Percentiles rank a stretch among this genome's conserved stretches.
These are phyloP conservation scores for Acrocephalus scirpaceus DNA, from an alignment of 2,797 vertebrate genomes.

Conservation along the genomic window DNA sequence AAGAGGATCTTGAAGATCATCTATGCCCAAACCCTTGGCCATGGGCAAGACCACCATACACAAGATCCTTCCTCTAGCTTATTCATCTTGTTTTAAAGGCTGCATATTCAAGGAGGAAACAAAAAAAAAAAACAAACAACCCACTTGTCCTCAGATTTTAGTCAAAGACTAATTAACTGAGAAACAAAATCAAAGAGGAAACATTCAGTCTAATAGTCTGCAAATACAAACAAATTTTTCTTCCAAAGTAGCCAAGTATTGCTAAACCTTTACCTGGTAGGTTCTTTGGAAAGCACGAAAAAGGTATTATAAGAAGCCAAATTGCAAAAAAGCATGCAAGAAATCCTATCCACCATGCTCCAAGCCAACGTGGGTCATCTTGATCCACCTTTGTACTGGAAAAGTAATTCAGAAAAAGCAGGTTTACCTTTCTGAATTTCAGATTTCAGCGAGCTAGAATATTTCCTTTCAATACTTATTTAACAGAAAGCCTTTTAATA, in stretches of 20 bases:
- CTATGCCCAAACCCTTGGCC: too few relatives aligned
- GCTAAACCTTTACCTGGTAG: slow-evolving; percentile 77
- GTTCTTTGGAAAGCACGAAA: slow-evolving; percentile 80
- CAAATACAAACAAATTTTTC: background rate
- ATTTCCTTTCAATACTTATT: background rate
- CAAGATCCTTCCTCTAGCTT: background rate
- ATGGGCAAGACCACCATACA: background rate
- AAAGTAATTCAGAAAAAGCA: slow-evolving; percentile 33
- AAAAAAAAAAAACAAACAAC: background rate
- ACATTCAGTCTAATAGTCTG: background rate
- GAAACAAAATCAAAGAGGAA: background rate
- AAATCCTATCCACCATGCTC: slow-evolving; percentile 85
- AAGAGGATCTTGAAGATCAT: background rate
- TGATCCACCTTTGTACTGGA: slow-evolving; percentile 44
- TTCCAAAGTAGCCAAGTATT: background rate
- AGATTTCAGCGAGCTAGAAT: background rate
- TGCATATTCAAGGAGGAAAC: background rate
- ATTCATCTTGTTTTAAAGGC: background rate
- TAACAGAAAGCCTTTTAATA: background rate
- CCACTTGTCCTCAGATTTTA: background rate
- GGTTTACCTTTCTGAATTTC: background rate
- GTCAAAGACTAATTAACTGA: background rate
- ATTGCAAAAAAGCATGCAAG: slow-evolving; percentile 67
- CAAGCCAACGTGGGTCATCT: slow-evolving; percentile 81
- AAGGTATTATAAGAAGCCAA: slow-evolving; percentile 78